phyloP scores from a whole-genome alignment of 2,113 vertebrate genomes.

The Scytalopus superciliaris region DNA sequence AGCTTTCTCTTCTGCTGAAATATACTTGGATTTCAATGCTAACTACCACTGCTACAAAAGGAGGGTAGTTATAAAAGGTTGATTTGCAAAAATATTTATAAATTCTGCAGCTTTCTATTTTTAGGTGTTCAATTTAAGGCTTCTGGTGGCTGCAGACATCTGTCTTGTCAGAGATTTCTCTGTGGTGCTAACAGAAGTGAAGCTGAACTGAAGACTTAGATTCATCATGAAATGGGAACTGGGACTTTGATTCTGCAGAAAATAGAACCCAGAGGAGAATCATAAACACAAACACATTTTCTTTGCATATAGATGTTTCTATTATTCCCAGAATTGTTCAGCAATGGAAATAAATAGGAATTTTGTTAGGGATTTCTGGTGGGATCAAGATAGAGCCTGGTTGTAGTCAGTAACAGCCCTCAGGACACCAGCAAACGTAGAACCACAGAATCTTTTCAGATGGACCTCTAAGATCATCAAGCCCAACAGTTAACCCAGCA shows the following conservation, averaged over 20 bases:
- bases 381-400: background rate
- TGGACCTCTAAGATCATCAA: background rate
- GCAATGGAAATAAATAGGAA: background rate
- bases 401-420: background rate
- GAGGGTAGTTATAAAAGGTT: slow-evolving; percentile 42
- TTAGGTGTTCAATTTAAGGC: slow-evolving; percentile 42
- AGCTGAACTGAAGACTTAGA: slow-evolving; percentile 25
- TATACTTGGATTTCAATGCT: slow-evolving; percentile 33
- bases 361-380: background rate
- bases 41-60: slow-evolving; percentile 19
- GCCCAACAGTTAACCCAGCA: background rate
- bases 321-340: background rate
- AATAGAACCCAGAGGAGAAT: slow-evolving; percentile 38
- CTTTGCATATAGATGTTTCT: slow-evolving; percentile 12
- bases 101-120: slow-evolving; percentile 48
- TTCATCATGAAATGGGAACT: slow-evolving; percentile 31
- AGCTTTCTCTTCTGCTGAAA: slow-evolving; percentile 50
- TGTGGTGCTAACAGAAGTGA: slow-evolving; percentile 36
- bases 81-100: slow-evolving; percentile 54
- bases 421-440: background rate
- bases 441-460: background rate
- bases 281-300: background rate
- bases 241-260: slow-evolving; percentile 33
- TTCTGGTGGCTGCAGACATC: slow-evolving; percentile 57
- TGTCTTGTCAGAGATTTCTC: slow-evolving; percentile 59